A percentile compares a stretch with the other conserved stretches of the same genome.
These are phyloP conservation scores for Ptiloglossa arizonensis DNA, from an alignment of 1,140 invertebrate species.

Conservation along the genomic window DNA sequence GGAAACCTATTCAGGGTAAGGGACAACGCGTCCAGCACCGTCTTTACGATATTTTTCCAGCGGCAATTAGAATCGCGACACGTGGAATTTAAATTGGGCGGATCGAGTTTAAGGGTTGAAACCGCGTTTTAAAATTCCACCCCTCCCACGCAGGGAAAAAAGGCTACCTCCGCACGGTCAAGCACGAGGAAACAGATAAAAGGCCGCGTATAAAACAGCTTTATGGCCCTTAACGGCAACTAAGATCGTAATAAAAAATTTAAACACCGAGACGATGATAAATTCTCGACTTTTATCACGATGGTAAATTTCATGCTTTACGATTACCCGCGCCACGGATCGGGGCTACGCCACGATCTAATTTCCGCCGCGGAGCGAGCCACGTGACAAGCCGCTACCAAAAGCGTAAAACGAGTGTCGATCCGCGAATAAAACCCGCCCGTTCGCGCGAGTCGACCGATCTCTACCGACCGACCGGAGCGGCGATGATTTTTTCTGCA, in stretches of 20 bases:
- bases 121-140: background rate
- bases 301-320: constrained; percentile 48
- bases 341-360: constrained; percentile 13
- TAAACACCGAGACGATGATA: constrained; percentile 49
- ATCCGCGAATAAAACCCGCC: background rate
- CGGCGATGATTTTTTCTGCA: background rate
- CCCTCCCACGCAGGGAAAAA: constrained; percentile 13
- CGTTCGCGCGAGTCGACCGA: background rate
- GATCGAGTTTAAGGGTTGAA: constrained; percentile 19
- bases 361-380: background rate
- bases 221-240: constrained; percentile 48
- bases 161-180: background rate
- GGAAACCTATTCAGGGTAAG: no score
- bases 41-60: no score
- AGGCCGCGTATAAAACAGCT: constrained; percentile 46
- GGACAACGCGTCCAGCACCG: no score
- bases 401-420: constrained; percentile 14
- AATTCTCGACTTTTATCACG: constrained; percentile 51
- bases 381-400: background rate
- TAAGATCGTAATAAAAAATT: constrained; percentile 53
- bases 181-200: constrained; percentile 24
- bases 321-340: background rate
- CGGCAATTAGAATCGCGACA: background rate
- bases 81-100: background rate
- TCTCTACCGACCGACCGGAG: no score